A percentile compares a stretch with the other conserved stretches of the same genome.
phyloP scores from a whole-genome alignment of 2,888 invertebrate genomes.

The Teleogryllus oceanicus region DNA sequence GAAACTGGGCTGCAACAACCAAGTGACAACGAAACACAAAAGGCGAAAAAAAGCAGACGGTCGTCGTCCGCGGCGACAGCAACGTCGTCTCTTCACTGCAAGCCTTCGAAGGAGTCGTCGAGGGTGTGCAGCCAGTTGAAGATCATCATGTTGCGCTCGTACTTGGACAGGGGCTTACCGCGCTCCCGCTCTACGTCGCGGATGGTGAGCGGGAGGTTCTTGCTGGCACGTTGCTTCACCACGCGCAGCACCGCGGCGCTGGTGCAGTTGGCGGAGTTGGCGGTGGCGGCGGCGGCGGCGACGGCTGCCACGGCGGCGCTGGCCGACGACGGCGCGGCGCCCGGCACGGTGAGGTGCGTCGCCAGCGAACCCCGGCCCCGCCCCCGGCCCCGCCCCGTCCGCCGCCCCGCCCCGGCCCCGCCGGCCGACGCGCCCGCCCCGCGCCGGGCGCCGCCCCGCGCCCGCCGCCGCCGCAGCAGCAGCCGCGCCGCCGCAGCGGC shows the following conservation, averaged over 20 bases:
- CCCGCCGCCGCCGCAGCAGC: conserved; percentile 42
- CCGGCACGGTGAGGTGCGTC: conserved; percentile 42
- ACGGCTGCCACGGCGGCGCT: conserved; percentile 43
- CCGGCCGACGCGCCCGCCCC: conserved; percentile 60
- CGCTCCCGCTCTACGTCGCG: conserved; percentile 77
- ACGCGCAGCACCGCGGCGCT: conserved; percentile 47
- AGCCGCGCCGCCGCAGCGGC: conserved; percentile 56
- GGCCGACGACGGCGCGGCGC: conserved; percentile 38
- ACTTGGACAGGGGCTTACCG: conserved; percentile 80
- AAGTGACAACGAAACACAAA: neutral
- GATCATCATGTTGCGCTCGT: conserved; percentile 92
- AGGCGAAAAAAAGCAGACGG: neutral
- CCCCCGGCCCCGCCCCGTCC: conserved; percentile 50
- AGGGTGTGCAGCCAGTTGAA: conserved; percentile 91
- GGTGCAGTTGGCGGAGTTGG: conserved; percentile 44
- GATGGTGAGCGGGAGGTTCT: conserved; percentile 63
- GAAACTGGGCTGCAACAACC: neutral
- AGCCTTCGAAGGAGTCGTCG: conserved; percentile 61
- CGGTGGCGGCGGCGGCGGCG: conserved; percentile 40
- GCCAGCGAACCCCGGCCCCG: conserved; percentile 67
- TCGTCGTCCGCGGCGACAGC: neutral
- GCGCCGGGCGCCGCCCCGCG: conserved; percentile 69
- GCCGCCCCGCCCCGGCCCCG: conserved; percentile 51
- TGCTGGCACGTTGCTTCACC: conserved; percentile 49
- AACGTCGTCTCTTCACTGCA: conserved; percentile 34